Evolutionary conservation across 2,113 vertebrate species (phyloP).

Genomic region (Scortum barcoo): DNA sequence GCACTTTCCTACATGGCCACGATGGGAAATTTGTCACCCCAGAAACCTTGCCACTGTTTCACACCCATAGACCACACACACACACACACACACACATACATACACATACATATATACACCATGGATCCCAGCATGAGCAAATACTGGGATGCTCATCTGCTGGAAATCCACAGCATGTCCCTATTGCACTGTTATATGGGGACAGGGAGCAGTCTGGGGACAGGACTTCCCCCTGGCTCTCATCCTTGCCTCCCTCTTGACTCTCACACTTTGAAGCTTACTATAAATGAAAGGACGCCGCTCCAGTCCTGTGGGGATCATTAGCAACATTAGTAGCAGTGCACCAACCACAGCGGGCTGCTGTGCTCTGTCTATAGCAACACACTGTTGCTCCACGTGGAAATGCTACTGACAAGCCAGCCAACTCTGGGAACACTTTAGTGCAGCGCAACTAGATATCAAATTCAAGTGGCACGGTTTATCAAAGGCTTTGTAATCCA

Average conservation of each 20-base stretch:
- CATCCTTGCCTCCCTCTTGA: constrained; percentile 33
- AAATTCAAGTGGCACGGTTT: constrained; percentile 42
- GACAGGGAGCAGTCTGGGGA: constrained; percentile 47
- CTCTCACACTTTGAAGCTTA: constrained; percentile 40
- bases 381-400: constrained; percentile 38
- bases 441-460: constrained; percentile 2
- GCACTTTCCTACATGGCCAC: constrained; percentile 22
- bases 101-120: neutral
- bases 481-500: constrained; percentile 50
- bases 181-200: constrained; percentile 36
- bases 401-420: constrained; percentile 29
- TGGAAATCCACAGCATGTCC: constrained; percentile 28
- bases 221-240: constrained; percentile 32
- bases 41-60: constrained; percentile 31
- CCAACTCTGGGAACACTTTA: constrained; percentile 26
- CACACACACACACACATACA: constrained; percentile 8
- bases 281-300: constrained; percentile 45
- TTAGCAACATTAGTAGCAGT: constrained; percentile 59
- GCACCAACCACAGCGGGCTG: constrained; percentile 34
- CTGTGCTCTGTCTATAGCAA: constrained; percentile 18
- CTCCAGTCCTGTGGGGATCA: constrained; percentile 45
- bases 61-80: constrained; percentile 5
- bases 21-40: constrained; percentile 28
- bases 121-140: constrained; percentile 24
- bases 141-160: constrained; percentile 13